These are phyloP conservation scores for Callinectes sapidus DNA, from an alignment of 2,888 invertebrate genomes.

Conservation along the genomic window DNA sequence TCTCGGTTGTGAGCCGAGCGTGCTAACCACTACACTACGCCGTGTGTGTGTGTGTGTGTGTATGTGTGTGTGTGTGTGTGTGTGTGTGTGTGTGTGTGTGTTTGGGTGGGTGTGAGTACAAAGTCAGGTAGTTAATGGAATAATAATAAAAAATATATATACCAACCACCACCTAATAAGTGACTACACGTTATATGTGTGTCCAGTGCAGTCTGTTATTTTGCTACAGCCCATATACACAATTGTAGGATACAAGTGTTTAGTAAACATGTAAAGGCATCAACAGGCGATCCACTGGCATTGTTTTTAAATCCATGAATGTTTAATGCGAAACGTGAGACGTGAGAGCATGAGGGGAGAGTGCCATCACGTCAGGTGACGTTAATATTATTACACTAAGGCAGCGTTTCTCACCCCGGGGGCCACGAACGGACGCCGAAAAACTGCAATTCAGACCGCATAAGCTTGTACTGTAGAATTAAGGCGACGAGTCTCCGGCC, in stretches of 20 bases:
- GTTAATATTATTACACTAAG: neutral
- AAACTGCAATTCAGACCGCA: too few relatives aligned
- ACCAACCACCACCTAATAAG: too few relatives aligned
- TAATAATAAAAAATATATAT: too few relatives aligned
- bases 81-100: slow-evolving; percentile 38
- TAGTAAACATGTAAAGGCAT: neutral
- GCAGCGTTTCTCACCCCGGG: too few relatives aligned
- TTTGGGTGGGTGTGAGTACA: slow-evolving; percentile 11
- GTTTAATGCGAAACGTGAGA: neutral
- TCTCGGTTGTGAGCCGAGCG: too few relatives aligned
- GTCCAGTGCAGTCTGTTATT: neutral
- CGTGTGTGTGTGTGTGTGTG: slow-evolving; percentile 8
- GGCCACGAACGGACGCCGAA: too few relatives aligned
- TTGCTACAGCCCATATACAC: neutral
- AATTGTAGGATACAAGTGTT: neutral
- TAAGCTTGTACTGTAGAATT: too few relatives aligned
- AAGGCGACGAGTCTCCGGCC: too few relatives aligned
- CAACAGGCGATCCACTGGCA: too few relatives aligned
- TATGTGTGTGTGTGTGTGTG: slow-evolving; percentile 26
- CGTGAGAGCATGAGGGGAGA: neutral
- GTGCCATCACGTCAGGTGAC: too few relatives aligned
- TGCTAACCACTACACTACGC: too few relatives aligned
- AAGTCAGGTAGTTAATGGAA: neutral
- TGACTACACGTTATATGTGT: too few relatives aligned
- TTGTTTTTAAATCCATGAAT: neutral